A percentile compares a stretch with the other conserved stretches of the same genome.
Conservation (phyloP, 2,113 vertebrate species). For the Aplodontia rufa region DNA sequence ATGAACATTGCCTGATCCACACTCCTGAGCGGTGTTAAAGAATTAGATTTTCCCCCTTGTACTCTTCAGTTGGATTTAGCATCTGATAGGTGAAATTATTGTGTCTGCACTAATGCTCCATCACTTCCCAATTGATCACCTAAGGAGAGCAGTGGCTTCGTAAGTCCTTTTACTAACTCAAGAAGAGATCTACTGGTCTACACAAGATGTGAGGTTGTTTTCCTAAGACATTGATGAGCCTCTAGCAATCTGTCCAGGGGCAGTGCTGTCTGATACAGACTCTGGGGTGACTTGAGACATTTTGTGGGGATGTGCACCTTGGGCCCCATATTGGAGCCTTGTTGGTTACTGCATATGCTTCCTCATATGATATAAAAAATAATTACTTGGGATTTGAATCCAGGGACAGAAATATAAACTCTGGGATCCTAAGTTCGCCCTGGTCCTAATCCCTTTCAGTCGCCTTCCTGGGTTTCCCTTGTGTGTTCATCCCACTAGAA, state of each 20-base stretch:
- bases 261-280: neutral
- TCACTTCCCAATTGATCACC: neutral
- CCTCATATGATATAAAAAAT: neutral
- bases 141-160: neutral
- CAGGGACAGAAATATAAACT: neutral
- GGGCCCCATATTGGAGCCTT: neutral
- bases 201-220: neutral
- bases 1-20: no score
- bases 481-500: neutral
- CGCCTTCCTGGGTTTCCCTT: accelerated
- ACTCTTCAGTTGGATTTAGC: neutral
- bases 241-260: neutral
- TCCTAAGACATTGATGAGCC: neutral
- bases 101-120: neutral
- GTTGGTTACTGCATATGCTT: neutral
- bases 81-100: neutral
- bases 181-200: neutral
- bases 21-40: neutral
- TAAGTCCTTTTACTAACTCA: neutral
- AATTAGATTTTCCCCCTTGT: neutral
- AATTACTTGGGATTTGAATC: neutral
- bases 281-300: neutral
- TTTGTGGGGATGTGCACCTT: neutral
- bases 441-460: neutral
- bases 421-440: neutral